phyloP scores from a whole-genome alignment of 2,797 vertebrate species.

The Protosalanx chinensis region DNA sequence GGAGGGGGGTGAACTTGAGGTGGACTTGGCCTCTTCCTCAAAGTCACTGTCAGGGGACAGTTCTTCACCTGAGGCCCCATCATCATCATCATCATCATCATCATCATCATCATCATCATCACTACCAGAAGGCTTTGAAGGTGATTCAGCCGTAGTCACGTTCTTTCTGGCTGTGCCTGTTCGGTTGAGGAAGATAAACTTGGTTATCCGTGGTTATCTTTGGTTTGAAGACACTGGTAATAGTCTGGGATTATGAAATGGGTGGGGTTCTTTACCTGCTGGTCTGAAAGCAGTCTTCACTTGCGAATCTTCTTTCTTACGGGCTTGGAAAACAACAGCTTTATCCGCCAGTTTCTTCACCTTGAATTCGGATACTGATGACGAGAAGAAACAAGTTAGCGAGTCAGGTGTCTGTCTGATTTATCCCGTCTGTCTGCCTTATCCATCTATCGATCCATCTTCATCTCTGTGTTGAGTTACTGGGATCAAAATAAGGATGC shows the following conservation, averaged over 20 bases:
- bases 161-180: neutral
- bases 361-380: slow-evolving; percentile 71
- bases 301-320: slow-evolving; percentile 62
- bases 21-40: slow-evolving; percentile 39
- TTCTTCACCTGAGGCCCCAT: slow-evolving; percentile 32
- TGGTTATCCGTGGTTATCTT: neutral
- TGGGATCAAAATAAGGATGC: too few relatives aligned
- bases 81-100: slow-evolving; percentile 17
- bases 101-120: slow-evolving; percentile 14
- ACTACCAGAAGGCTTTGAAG: slow-evolving; percentile 28
- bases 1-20: slow-evolving; percentile 44
- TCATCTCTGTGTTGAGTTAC: too few relatives aligned
- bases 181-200: slow-evolving; percentile 15
- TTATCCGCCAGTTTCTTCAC: slow-evolving; percentile 76
- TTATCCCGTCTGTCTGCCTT: too few relatives aligned
- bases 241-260: neutral
- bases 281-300: slow-evolving; percentile 29
- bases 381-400: slow-evolving; percentile 4
- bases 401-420: too few relatives aligned
- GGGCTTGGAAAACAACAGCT: slow-evolving; percentile 77
- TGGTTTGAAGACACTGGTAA: neutral
- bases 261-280: slow-evolving; percentile 9
- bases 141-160: slow-evolving; percentile 26
- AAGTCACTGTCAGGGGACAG: slow-evolving; percentile 32
- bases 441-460: too few relatives aligned